Evolutionary conservation across 2,888 invertebrate species (phyloP).

Genomic region (Hirudinaria manillensis): DNA sequence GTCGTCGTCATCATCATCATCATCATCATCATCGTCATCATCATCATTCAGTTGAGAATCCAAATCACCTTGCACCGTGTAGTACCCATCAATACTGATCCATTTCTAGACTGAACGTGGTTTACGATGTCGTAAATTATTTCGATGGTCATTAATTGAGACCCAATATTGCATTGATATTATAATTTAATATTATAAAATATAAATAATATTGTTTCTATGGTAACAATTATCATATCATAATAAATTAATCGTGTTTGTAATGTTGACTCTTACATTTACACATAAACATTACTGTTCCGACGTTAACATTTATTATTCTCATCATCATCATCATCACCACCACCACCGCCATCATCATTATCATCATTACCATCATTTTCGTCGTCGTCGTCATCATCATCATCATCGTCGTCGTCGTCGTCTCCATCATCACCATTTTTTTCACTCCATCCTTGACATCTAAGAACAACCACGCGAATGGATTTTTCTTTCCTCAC

Average conservation of each 20-base stretch:
- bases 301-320: conserved; percentile 50
- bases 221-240: conserved; percentile 37
- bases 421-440: conserved; percentile 33
- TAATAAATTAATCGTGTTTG: conserved; percentile 36
- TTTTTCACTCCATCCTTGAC: too few species aligned
- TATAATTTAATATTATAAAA: too few species aligned
- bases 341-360: conserved; percentile 50
- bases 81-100: not conserved
- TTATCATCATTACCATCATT: conserved; percentile 42
- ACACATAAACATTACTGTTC: conserved; percentile 51
- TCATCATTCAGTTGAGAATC: conserved; percentile 3
- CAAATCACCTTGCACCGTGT: not conserved
- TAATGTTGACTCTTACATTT: too few species aligned
- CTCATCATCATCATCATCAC: conserved; percentile 51
- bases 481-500: too few species aligned
- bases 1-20: conserved; percentile 28
- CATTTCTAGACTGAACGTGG: not conserved
- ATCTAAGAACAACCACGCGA: too few species aligned
- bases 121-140: not conserved
- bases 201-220: not conserved
- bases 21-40: conserved; percentile 23
- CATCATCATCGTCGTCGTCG: conserved; percentile 37
- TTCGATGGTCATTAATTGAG: conserved; percentile 8
- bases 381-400: conserved; percentile 22
- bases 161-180: too few species aligned